Percentiles rank a stretch among this genome's conserved stretches.
Conservation (phyloP, 2,797 vertebrate species). For the Eutrigla gurnardus region DNA sequence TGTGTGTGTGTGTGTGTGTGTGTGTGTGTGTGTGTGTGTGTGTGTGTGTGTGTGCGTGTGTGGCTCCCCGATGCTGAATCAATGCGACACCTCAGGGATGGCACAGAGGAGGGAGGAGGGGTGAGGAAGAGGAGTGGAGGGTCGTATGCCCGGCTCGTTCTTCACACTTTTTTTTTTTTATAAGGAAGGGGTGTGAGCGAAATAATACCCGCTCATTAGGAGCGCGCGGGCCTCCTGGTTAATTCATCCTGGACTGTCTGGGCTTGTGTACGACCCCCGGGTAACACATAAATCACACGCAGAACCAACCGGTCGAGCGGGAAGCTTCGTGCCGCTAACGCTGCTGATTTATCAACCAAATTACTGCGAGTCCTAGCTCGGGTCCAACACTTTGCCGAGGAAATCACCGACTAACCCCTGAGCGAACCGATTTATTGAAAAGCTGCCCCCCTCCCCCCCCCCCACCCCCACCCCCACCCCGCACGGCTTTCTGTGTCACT, state of each 20-base stretch:
- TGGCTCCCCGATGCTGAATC: conserved; percentile 94
- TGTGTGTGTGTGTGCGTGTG: conserved; percentile 74
- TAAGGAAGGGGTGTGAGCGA: conserved; percentile 78
- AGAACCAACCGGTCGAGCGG: conserved; percentile 77
- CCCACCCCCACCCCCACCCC: conserved; percentile 43
- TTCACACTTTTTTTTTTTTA: conserved; percentile 83
- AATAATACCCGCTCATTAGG: conserved; percentile 98
- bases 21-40: background rate
- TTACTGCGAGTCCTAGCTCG: conserved; percentile 88
- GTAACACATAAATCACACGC: conserved; percentile 96
- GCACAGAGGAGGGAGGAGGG: conserved; percentile 69
- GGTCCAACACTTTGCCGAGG: conserved; percentile 86
- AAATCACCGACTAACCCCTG: conserved; percentile 85
- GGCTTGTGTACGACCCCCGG: conserved; percentile 93
- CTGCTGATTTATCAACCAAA: conserved; percentile 96
- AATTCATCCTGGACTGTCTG: conserved; percentile 96
- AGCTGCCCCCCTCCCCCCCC: conserved; percentile 72
- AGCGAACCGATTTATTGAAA: conserved; percentile 85
- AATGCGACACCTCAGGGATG: conserved; percentile 92
- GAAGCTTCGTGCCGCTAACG: conserved; percentile 84
- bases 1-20: background rate
- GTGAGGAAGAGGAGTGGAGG: background rate
- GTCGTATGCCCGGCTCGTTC: conserved; percentile 85
- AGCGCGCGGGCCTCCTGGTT: conserved; percentile 89
- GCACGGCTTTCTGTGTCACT: conserved; percentile 71